A percentile compares a stretch with the other conserved stretches of the same genome.
Evolutionary conservation across 1,140 invertebrate genomes (phyloP).

Genomic region (Trinorchestia longiramus): DNA sequence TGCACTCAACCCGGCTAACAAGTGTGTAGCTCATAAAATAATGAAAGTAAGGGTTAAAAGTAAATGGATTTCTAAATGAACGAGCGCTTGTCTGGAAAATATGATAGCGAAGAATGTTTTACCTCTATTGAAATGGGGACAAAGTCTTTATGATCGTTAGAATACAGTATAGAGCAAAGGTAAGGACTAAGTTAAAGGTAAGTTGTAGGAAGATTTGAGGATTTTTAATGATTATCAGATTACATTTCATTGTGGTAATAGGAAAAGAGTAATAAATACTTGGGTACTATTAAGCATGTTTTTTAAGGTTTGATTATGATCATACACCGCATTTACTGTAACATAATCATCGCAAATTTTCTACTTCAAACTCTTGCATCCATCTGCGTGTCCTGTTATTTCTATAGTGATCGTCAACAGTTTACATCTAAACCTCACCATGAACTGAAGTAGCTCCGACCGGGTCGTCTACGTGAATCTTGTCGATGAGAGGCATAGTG

Average conservation of each 20-base stretch:
- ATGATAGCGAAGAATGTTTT: not conserved
- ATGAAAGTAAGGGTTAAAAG: not conserved
- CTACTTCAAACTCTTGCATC: not conserved
- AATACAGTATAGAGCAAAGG: not conserved
- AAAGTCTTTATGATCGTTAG: not conserved
- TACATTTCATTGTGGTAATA: not conserved
- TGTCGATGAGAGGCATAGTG: constrained; percentile 81
- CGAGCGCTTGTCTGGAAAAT: not conserved
- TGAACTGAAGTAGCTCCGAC: constrained; percentile 91
- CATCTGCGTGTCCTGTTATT: not conserved
- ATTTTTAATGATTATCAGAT: not conserved
- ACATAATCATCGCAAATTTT: not conserved
- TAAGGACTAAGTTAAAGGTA: not conserved
- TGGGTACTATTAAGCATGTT: not conserved
- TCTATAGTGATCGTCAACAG: not conserved
- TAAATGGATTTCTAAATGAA: not conserved
- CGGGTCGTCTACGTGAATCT: constrained; percentile 86
- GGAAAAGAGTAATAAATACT: not conserved
- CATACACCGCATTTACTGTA: not conserved
- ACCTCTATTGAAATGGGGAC: not conserved
- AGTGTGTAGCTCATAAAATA: not conserved
- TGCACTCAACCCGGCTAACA: not conserved
- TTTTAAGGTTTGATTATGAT: not conserved
- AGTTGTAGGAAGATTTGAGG: not conserved
- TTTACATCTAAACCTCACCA: constrained; percentile 71